Base-by-base conservation (phyloP, 1,140 invertebrate species). In the Steinernema feltiae region DNA sequence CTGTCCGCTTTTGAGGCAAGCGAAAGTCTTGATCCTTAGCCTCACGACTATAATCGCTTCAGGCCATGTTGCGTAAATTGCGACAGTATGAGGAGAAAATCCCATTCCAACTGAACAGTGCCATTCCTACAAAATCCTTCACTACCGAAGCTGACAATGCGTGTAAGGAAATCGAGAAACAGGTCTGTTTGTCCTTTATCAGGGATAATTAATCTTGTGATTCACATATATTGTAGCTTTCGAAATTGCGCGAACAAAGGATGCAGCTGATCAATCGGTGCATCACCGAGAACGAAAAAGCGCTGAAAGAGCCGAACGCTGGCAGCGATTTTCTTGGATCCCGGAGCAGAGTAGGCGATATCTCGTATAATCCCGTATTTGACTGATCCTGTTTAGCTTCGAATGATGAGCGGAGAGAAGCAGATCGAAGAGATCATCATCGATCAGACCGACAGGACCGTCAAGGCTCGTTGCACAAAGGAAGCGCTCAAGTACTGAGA, bases 41-140 rank as follows among this genome's bases (percentile, higher is more conserved):
- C 24, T 21, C 53, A 63, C 15, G 24, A n/a, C n/a, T n/a, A n/a
- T n/a, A n/a, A n/a, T n/a, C n/a, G n/a, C 24, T 63, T 63, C 53
- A 63, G 53, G 24, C 53, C 15, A 7, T 63, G 2, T 21, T 63
- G 15, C 53, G 53, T 15, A 63, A 63, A 63, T 21, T 63, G 24
- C 53, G 53, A 12, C 2, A 63, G 3, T 63, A 15, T 27, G 53
- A 63, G 7, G 53, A 63, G 7, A 63, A 63, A 21, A 63, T 63
- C 53, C 15, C 24, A 7, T 63, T n/a, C 53, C 53, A 63, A 21
- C 53, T 63, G 12, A 63, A 63, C 53, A 15, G 53, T 21, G 53
- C 53, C 53, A 63, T 63, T 63, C 53, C 53, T 3, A 63, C 53
- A 21, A 63, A 63, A 27, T 63, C 53, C 24, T 63, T 63, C 53